Base-by-base conservation (phyloP, 35 echinoderm and acorn worm genomes). In the Apostichopus californicus region DNA sequence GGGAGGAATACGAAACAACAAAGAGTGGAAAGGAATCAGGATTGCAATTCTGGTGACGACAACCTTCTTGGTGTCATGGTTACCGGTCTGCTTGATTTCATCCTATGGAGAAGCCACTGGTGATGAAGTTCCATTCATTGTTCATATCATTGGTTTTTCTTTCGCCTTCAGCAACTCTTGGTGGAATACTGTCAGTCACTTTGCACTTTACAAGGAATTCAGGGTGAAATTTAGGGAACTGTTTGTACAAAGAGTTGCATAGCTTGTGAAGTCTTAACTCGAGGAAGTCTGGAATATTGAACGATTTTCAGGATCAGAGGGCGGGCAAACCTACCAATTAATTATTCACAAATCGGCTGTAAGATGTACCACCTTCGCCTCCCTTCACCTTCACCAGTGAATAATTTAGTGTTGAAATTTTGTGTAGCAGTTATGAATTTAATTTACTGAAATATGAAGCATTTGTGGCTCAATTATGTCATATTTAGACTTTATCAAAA, bases 171-270 rank as follows among this genome's bases (percentile, higher is more conserved):
- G 18, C 17, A 83, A 55, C 12, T 56, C 80, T 83, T 55, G 18
- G 14, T 83, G 80, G 26, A 83, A 83, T 55, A 8, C 52, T 17
- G 18, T 83, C 0, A 34, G 34, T 56, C 55, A 83, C 17, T 83
- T 83, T 83, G 18, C 52, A 83, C 46, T 83, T 83, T 83, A 83
- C 80, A 12, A 56, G 5, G 80, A 83, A 83, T 83, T 83, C 80
- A 55, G 64, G 64, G 18, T 14, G 18, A 11, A 68, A 68, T 11
- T 18, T 14, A 68, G 18, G 64, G 11, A 68, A 68, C 11, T 68
- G 18, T 68, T 68, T 68, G 64, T 46, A 46, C 34, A 46, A 46
- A 46, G 34, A 46, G 34, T 46, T 46, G 34, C 34, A 46, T 46
- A 46, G 34, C 34, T 46, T 46, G 34, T 3, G 3, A 46, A 46